Percentiles rank a stretch among this genome's conserved stretches.
These are phyloP conservation scores for Danio rerio DNA, from an alignment of 2,113 vertebrate genomes.

Conservation along the genomic window DNA sequence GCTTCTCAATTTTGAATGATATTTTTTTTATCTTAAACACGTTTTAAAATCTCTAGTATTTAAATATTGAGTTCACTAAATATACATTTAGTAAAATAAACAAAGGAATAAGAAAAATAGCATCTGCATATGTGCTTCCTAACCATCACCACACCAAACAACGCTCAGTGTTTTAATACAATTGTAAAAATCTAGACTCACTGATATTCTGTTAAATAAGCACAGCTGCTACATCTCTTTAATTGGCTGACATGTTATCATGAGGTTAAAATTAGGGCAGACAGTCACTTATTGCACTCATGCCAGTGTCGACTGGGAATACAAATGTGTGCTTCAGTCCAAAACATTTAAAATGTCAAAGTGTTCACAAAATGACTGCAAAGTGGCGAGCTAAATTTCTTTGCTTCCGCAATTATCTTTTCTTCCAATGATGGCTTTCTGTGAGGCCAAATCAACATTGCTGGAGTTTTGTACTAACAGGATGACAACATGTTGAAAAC, in stretches of 20 bases:
- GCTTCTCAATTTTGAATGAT: too few relatives aligned
- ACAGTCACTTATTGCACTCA: background rate
- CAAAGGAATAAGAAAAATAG: too few relatives aligned
- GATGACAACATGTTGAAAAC: background rate
- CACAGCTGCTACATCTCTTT: background rate
- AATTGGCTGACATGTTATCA: background rate
- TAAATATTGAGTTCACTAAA: too few relatives aligned
- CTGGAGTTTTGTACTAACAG: background rate
- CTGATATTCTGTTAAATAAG: background rate
- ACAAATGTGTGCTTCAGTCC: background rate
- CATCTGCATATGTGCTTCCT: too few relatives aligned
- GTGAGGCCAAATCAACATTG: background rate
- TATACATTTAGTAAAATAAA: too few relatives aligned
- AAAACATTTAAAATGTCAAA: conserved; percentile 23
- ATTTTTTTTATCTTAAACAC: too few relatives aligned
- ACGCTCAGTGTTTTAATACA: background rate
- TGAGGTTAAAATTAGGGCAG: conserved; percentile 3
- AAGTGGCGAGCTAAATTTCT: background rate
- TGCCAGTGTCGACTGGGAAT: background rate
- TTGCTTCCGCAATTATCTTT: background rate
- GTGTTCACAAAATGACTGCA: background rate
- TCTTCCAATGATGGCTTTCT: background rate
- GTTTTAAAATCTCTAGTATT: too few relatives aligned
- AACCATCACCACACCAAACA: too few relatives aligned
- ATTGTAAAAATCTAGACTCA: background rate